Evolutionary conservation across 2,888 invertebrate genomes (phyloP).

Genomic region (Ennomos quercinarius): DNA sequence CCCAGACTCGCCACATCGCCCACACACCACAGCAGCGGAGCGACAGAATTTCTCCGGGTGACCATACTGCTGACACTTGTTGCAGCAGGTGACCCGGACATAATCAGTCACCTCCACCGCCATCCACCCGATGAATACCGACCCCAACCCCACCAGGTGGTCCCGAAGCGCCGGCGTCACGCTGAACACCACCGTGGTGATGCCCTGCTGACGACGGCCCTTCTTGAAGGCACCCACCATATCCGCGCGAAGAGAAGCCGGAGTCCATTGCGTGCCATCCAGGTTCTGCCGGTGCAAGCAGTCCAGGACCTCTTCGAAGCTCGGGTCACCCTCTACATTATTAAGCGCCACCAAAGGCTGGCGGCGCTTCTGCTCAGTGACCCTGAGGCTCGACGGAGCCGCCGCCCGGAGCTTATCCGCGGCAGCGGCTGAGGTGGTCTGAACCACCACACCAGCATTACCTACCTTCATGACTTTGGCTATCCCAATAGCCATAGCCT

Average conservation of each 20-base stretch:
- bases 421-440: conserved; percentile 4
- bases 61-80: conserved; percentile 50
- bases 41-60: conserved; percentile 48
- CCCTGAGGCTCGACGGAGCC: conserved; percentile 11
- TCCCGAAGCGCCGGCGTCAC: conserved; percentile 12
- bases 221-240: conserved; percentile 18
- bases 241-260: neutral
- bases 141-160: neutral
- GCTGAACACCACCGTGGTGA: conserved; percentile 15
- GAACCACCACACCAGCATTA: conserved; percentile 5
- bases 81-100: conserved; percentile 38
- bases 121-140: conserved; percentile 15
- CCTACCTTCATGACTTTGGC: conserved; percentile 1
- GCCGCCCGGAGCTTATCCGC: conserved; percentile 12
- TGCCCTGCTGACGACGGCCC: neutral
- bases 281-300: neutral
- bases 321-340: conserved; percentile 13
- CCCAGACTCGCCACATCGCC: conserved; percentile 38
- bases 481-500: conserved; percentile 5
- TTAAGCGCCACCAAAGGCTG: conserved; percentile 8
- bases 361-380: conserved; percentile 16
- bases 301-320: conserved; percentile 7
- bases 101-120: conserved; percentile 8
- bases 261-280: too few species aligned
- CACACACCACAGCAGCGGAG: conserved; percentile 25